These are phyloP conservation scores for Drosophila nigromelanica DNA, from an alignment of 1,140 invertebrate genomes.

Conservation along the genomic window DNA sequence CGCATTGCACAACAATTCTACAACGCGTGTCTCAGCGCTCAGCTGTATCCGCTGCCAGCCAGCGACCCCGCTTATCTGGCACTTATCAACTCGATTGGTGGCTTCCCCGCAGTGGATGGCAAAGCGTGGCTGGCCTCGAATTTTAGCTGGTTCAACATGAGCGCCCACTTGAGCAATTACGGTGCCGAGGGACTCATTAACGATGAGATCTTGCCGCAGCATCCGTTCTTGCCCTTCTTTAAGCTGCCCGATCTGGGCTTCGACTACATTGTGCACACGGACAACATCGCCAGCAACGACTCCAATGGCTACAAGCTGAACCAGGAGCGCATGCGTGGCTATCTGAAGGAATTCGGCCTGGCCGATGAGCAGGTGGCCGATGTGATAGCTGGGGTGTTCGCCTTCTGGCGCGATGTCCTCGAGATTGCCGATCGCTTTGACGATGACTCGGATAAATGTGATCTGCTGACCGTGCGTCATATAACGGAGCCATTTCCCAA, in stretches of 20 bases:
- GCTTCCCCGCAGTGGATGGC: constrained; percentile 72
- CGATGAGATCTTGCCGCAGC: constrained; percentile 52
- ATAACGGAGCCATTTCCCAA: neutral
- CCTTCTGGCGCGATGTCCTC: constrained; percentile 61
- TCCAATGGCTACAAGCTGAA: constrained; percentile 62
- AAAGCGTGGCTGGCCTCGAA: constrained; percentile 55
- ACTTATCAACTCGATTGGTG: constrained; percentile 72
- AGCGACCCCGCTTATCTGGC: constrained; percentile 70
- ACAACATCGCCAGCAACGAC: constrained; percentile 57
- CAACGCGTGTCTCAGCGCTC: constrained; percentile 59
- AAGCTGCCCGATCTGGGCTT: constrained; percentile 70
- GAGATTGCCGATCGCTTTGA: constrained; percentile 53
- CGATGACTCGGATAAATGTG: constrained; percentile 43
- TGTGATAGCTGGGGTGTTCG: constrained; percentile 59
- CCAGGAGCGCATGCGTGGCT: constrained; percentile 60
- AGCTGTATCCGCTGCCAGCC: constrained; percentile 55
- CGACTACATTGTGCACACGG: constrained; percentile 68
- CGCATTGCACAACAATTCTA: constrained; percentile 67
- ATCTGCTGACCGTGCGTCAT: neutral
- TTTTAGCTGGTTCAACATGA: constrained; percentile 82
- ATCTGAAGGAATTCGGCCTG: constrained; percentile 56
- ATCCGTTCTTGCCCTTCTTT: constrained; percentile 70
- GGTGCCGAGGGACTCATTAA: constrained; percentile 52
- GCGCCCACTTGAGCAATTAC: constrained; percentile 67
- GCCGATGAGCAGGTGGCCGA: constrained; percentile 38